Percentiles rank a stretch among this genome's conserved stretches.
Evolutionary conservation across 2,888 invertebrate genomes (phyloP).

Genomic region (Pristionchus arcanus): DNA sequence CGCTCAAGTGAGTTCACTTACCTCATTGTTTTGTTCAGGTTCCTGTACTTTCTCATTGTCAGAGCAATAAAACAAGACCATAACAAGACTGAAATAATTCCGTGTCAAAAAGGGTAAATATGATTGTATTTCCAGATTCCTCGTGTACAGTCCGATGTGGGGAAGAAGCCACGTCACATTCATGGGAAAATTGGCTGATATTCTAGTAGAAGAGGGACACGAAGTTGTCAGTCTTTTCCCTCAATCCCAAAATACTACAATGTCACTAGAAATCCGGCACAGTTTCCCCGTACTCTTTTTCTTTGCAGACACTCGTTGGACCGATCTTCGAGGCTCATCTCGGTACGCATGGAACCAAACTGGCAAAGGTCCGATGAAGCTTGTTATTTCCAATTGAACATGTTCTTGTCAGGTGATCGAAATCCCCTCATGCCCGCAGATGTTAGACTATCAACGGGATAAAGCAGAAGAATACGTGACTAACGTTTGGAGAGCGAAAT

Average conservation of each 20-base stretch:
- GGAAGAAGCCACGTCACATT: conserved; percentile 42
- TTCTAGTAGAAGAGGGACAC: conserved; percentile 31
- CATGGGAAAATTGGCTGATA: conserved; percentile 47
- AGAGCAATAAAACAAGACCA: too few relatives aligned
- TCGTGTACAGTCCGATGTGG: conserved; percentile 45
- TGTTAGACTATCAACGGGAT: neutral
- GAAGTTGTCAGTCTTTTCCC: conserved; percentile 21
- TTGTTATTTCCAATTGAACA: too few relatives aligned
- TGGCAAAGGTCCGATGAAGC: neutral
- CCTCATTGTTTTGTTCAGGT: neutral
- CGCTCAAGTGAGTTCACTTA: conserved; percentile 26
- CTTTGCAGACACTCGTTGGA: neutral
- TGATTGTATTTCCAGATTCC: neutral
- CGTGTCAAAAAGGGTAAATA: neutral
- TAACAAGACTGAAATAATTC: neutral
- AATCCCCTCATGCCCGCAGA: neutral
- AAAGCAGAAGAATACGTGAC: neutral
- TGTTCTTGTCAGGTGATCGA: conserved; percentile 2
- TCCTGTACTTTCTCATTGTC: too few relatives aligned
- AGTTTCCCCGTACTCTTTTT: neutral
- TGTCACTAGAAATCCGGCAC: neutral
- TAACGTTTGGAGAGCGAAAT: conserved; percentile 21
- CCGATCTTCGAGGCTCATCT: conserved; percentile 20
- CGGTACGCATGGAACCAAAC: neutral
- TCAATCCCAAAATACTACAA: neutral